Conservation (phyloP, 2,888 invertebrate genomes). For the Rotaria sp. region DNA sequence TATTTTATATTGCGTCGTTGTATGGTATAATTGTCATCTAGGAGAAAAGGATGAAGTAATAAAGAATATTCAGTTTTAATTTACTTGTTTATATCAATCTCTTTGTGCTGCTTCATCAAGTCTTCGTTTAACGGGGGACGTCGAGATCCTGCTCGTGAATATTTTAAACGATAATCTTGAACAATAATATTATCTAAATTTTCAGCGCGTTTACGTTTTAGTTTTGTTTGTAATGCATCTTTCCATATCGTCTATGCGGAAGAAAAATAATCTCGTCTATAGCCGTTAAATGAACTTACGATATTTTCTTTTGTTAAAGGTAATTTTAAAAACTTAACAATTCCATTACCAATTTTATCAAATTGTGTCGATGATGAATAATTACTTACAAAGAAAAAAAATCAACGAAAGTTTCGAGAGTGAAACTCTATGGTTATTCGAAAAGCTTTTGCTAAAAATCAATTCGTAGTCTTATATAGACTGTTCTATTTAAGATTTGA, state of each 20-base stretch:
- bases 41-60: neutral
- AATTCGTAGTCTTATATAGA: neutral
- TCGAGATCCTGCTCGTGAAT: neutral
- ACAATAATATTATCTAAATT: neutral
- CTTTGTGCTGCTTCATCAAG: neutral
- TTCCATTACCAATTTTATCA: neutral
- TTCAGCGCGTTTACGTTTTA: neutral
- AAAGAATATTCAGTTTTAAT: neutral
- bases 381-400: neutral
- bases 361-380: neutral
- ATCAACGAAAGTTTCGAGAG: neutral
- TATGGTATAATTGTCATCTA: neutral
- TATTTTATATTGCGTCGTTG: neutral
- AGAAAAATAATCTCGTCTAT: neutral
- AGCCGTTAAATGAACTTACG: neutral
- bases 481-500: neutral
- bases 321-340: neutral
- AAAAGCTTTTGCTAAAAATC: neutral
- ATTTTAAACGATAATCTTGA: neutral
- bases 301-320: neutral
- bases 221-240: neutral
- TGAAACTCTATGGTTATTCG: neutral
- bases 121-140: neutral
- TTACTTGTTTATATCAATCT: neutral
- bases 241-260: neutral